These are phyloP conservation scores for Drosophila athabasca DNA, from an alignment of 1,140 invertebrate species.

Conservation along the genomic window DNA sequence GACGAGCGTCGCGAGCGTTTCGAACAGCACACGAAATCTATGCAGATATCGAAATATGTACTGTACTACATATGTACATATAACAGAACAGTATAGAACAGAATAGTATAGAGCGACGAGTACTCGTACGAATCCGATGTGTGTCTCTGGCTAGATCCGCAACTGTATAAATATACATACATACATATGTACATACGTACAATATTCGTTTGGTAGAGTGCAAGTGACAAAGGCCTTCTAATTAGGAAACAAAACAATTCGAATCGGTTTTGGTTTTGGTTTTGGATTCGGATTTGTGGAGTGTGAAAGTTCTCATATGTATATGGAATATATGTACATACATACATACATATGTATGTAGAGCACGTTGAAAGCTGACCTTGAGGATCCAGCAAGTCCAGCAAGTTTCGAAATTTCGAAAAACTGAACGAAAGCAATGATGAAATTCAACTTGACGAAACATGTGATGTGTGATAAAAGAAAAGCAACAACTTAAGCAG, in stretches of 20 bases:
- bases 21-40: conserved; percentile 39
- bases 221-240: conserved; percentile 59
- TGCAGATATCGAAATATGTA: conserved; percentile 3
- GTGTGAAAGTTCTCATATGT: conserved; percentile 30
- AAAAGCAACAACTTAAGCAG: conserved; percentile 4
- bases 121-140: conserved; percentile 16
- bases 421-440: conserved; percentile 10
- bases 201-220: not conserved
- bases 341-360: not conserved
- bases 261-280: conserved; percentile 25
- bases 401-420: conserved; percentile 32
- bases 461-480: conserved; percentile 5
- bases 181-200: too few relatives aligned
- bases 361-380: conserved; percentile 44
- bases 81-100: conserved; percentile 35
- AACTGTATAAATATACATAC: conserved; percentile 34
- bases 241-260: conserved; percentile 24
- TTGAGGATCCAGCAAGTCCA: conserved; percentile 37
- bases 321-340: conserved; percentile 16
- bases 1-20: conserved; percentile 71
- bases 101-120: conserved; percentile 25
- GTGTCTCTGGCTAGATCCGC: conserved; percentile 17
- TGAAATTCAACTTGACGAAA: conserved; percentile 38
- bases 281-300: conserved; percentile 41
- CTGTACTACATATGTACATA: conserved; percentile 14